Evolutionary conservation across 2,888 invertebrate species (phyloP), one percentile per base, ranked within the genome.

Genomic region (Desoria tigrina): DNA sequence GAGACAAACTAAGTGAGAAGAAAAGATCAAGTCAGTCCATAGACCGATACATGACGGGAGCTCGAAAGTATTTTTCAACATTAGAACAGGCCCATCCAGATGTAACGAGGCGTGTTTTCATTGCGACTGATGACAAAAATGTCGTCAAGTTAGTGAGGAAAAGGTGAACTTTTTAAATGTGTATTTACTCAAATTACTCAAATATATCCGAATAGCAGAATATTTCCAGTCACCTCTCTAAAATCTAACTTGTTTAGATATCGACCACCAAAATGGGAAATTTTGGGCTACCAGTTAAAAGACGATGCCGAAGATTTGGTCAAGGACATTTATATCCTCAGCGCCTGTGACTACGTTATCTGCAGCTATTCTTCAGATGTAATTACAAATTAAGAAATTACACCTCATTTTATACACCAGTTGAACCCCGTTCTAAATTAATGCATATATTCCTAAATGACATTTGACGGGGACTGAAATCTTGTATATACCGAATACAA

Each of bases 1-100:
- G 70, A n/a, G 72, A 70, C 42, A 72, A 70, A 42, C 56, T 62
- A 21, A 69, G 72, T n/a, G 72, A 70, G 45, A 72, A 70, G 60
- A 42, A 59, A 56, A 68, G 63, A 32, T 63, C 60, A 57, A 53
- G 58, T 3, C 67, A 68, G 50, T 68, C 70, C 1, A 63, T 72
- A 6, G 72, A 72, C 27, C 66, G 55, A 24, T 68, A 70, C 61
- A 66, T 72, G 64, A 66, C 58, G 11, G 23, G 62, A 3, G 70
- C 70, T 14, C 68, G 68, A 28, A 70, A 63, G 42, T 72, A 65
- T 45, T 70, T 70, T 62, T 63, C 60, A 7, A 66, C 55, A 37
- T 24, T 72, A 18, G 68, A 72, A 21, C 55, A 55, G 23, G 39
- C 51, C 2, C 26, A 39, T n/a, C 28, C 39, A 24, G 64, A 65